Conservation (phyloP, 1,140 invertebrate species). For the Calycopis cecrops region DNA sequence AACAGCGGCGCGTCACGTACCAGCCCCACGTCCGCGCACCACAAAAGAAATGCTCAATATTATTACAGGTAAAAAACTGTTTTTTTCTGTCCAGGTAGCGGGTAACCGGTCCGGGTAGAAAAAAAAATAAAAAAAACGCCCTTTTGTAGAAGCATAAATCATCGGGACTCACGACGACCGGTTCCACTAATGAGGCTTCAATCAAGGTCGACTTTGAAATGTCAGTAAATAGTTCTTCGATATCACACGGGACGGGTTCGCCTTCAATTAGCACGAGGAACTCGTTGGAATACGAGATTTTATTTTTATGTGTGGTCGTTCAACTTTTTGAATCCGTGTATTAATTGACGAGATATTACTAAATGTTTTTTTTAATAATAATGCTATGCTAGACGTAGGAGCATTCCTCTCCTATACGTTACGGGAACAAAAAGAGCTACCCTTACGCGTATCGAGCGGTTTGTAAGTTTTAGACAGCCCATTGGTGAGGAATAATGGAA, state of each 20-base stretch:
- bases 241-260: slow-evolving; percentile 1
- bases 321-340: too few species aligned
- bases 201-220: slow-evolving; percentile 62
- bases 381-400: too few species aligned
- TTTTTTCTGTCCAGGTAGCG: slow-evolving; percentile 67
- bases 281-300: too few species aligned
- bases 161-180: slow-evolving; percentile 62
- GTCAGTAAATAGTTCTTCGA: slow-evolving; percentile 16
- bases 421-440: too few species aligned
- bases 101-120: slow-evolving; percentile 55
- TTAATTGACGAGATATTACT: too few species aligned
- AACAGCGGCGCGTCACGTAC: slow-evolving; percentile 59
- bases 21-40: slow-evolving; percentile 58
- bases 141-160: slow-evolving; percentile 67
- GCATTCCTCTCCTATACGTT: too few species aligned
- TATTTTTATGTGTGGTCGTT: too few species aligned
- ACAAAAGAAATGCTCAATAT: slow-evolving; percentile 71
- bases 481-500: too few species aligned
- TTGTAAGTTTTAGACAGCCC: too few species aligned
- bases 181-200: slow-evolving; percentile 68
- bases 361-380: too few species aligned
- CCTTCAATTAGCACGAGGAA: not conserved
- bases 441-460: too few species aligned
- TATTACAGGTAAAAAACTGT: slow-evolving; percentile 65
- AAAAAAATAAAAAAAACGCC: slow-evolving; percentile 47